Conservation (phyloP, 2,113 vertebrate species). For the Seriola rivoliana region DNA sequence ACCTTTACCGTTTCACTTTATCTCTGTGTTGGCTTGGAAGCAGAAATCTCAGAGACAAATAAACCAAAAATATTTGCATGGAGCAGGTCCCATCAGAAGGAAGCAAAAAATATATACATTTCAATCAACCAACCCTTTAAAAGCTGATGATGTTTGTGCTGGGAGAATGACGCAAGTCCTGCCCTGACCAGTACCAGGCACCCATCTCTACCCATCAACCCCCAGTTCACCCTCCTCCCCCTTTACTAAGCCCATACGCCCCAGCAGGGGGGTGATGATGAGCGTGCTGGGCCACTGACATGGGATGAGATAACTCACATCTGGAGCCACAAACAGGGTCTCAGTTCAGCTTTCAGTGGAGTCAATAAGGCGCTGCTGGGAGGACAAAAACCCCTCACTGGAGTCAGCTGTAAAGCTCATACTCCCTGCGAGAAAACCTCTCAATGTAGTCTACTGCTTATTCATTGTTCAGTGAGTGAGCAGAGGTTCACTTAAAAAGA, state of each 20-base stretch:
- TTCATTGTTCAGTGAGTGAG: constrained; percentile 33
- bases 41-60: background rate
- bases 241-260: background rate
- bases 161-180: constrained; percentile 29
- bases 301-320: constrained; percentile 58
- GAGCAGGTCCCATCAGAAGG: background rate
- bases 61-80: background rate
- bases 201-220: constrained; percentile 38
- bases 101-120: too few relatives aligned
- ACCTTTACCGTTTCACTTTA: too few relatives aligned
- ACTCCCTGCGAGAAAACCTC: constrained; percentile 17
- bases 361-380: background rate
- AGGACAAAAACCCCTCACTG: constrained; percentile 15
- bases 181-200: constrained; percentile 58
- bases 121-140: background rate
- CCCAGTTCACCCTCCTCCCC: constrained; percentile 21
- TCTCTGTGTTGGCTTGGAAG: too few relatives aligned
- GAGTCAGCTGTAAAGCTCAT: constrained; percentile 28
- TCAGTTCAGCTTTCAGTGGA: constrained; percentile 36
- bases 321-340: constrained; percentile 52
- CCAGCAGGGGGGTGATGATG: constrained; percentile 53
- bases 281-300: constrained; percentile 50
- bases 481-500: constrained; percentile 42
- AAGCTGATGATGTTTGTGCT: background rate
- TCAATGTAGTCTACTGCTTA: constrained; percentile 2